phyloP scores from a whole-genome alignment of 64 coral and sea anemone genomes.

The Platygyra sinensis region DNA sequence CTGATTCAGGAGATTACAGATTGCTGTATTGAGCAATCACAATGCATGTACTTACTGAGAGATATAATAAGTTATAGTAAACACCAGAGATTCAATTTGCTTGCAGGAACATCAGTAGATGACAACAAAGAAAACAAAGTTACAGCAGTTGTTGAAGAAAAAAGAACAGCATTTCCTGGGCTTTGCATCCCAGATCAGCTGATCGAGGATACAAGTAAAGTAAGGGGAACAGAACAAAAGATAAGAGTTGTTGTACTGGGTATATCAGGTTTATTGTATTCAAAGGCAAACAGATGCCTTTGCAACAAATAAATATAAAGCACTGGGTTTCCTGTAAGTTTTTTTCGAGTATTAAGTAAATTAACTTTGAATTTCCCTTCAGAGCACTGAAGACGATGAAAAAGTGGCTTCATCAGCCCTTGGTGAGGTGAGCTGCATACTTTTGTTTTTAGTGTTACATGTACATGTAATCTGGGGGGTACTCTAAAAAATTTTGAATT shows the following conservation, averaged over 20 bases:
- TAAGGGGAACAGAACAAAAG: not conserved
- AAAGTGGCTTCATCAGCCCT: slow-evolving; percentile 42
- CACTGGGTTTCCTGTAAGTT: not conserved
- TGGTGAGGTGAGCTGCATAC: slow-evolving; percentile 33
- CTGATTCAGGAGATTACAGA: too few species aligned
- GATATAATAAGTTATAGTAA: not conserved
- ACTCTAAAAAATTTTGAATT: too few species aligned
- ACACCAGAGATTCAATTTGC: not conserved
- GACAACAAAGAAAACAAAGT: slow-evolving; percentile 46
- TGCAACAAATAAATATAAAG: too few species aligned
- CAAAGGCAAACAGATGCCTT: not conserved
- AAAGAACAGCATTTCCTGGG: slow-evolving; percentile 84
- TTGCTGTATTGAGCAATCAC: too few species aligned
- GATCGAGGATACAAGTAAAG: slow-evolving; percentile 28
- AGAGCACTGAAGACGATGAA: slow-evolving; percentile 52
- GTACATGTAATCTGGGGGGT: too few species aligned
- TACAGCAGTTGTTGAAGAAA: slow-evolving; percentile 42
- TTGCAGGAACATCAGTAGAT: slow-evolving; percentile 49
- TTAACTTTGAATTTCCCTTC: not conserved
- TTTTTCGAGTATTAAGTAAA: not conserved
- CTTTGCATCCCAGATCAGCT: slow-evolving; percentile 81
- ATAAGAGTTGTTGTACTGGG: too few species aligned
- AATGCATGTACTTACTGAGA: too few species aligned
- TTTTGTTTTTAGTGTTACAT: too few species aligned
- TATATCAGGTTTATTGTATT: not conserved